phyloP scores from a whole-genome alignment of 2,888 invertebrate species.

The Euclidia mi region DNA sequence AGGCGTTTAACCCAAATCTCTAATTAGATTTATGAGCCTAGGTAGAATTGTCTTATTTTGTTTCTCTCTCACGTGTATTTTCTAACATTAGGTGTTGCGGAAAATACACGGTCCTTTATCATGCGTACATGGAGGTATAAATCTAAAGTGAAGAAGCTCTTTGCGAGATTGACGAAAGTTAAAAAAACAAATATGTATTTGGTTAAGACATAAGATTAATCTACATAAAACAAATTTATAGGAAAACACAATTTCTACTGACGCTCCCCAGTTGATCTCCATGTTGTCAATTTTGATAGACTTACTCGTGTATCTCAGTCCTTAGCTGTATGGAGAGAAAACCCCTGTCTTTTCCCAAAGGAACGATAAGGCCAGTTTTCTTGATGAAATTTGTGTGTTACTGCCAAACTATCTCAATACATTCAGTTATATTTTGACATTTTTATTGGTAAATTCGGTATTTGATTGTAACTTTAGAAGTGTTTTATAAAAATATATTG shows the following conservation, averaged over 20 bases:
- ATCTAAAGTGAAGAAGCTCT: no score
- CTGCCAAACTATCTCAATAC: slow-evolving; percentile 21
- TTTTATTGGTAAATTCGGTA: slow-evolving; percentile 1
- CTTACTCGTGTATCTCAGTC: slow-evolving; percentile 19
- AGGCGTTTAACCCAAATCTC: slow-evolving; percentile 8
- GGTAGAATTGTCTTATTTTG: no score
- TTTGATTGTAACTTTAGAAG: no score
- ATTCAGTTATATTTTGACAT: slow-evolving; percentile 14
- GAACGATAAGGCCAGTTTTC: slow-evolving; percentile 25
- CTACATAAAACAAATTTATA: no score
- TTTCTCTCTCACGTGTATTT: neutral
- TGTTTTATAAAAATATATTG: no score
- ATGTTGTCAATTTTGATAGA: slow-evolving; percentile 14
- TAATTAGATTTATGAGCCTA: neutral
- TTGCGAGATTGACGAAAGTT: no score
- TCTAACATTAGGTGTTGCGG: no score
- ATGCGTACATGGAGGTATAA: no score
- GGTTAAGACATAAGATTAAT: no score
- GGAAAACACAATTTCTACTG: slow-evolving; percentile 30
- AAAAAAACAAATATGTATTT: no score
- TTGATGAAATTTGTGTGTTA: slow-evolving; percentile 32
- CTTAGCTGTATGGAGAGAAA: slow-evolving; percentile 28
- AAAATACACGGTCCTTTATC: no score
- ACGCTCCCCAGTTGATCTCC: slow-evolving; percentile 32
- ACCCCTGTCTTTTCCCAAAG: slow-evolving; percentile 22